Evolutionary conservation across 2,888 invertebrate genomes (phyloP), one percentile per base, ranked within the genome.

Genomic region (Ophraella communa): DNA sequence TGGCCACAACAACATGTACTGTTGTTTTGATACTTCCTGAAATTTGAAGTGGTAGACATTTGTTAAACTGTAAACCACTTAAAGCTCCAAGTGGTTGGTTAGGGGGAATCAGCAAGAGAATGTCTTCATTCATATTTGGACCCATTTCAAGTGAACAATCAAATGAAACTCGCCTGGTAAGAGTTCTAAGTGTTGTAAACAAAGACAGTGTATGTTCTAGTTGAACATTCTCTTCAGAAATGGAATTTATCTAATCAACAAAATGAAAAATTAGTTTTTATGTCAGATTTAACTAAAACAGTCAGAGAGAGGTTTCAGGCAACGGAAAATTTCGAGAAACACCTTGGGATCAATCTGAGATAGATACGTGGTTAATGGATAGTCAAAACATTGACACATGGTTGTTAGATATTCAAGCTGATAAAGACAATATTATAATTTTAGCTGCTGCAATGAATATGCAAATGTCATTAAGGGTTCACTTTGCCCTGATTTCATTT

Each of bases 1-100:
- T 96, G 53, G 94, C 94, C 0, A 97, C 96, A 10, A 96, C 96
- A 0, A 96, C 96, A 0, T 94, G 95, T 77, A 94, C 93, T 0
- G 86, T 96, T 27, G 89, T 94, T 0, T 83, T 92, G 23, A 84
- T 93, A 3, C 88, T 90, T 71, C 85, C 89, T 7, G 87, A 89
- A 67, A 61, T 85, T 54, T 78, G 82, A 72, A 87, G 87, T 65
- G 93, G 93, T 0, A 88, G 92, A 24, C 89, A 91, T 73, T 86
- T 86, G 2, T 85, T 93, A 58, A 79, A 83, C 1, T 91, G 90
- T 72, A 86, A 88, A 65, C 87, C 89, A 1, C 83, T 94, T 23
- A 87, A 90, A 45, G 88, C 91, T 0, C 91, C 92, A 2, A 88
- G 91, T 58, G 92, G 93, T 1, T 93, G 93, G 89, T 85, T 97